A percentile compares a stretch with the other conserved stretches of the same genome.
phyloP scores from a whole-genome alignment of 2,888 invertebrate species.

The Acanthopleura granulata region DNA sequence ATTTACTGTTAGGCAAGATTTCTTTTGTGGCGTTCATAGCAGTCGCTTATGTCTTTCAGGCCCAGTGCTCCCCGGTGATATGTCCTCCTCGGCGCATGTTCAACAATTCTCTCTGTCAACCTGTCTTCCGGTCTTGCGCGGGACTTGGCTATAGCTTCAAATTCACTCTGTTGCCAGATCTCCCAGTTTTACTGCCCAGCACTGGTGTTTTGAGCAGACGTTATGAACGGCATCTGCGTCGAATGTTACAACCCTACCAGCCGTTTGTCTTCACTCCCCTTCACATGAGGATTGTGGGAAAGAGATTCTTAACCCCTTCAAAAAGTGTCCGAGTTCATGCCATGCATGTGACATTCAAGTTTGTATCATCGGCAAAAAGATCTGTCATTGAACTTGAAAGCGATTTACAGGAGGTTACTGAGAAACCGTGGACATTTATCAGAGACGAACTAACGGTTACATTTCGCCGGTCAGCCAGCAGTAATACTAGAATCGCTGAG shows the following conservation, averaged over 20 bases:
- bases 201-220: neutral
- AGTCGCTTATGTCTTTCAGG: neutral
- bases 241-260: neutral
- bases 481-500: neutral
- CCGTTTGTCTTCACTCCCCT: conserved; percentile 1
- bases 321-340: neutral
- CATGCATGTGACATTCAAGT: neutral
- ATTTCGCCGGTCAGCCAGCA: neutral
- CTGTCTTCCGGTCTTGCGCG: neutral
- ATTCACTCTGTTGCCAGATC: neutral
- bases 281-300: neutral
- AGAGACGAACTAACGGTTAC: neutral
- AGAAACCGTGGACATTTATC: neutral
- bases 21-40: neutral
- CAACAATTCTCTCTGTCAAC: neutral
- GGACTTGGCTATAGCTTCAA: neutral
- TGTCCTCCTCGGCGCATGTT: neutral
- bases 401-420: neutral
- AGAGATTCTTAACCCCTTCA: neutral
- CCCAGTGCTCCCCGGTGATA: neutral
- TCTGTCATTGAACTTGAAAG: neutral
- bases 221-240: neutral
- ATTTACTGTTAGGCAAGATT: too few relatives aligned
- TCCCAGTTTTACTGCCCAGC: neutral
- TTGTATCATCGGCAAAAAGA: neutral